Conservation (phyloP, 2,797 vertebrate genomes). For the Sebastes cheni region DNA sequence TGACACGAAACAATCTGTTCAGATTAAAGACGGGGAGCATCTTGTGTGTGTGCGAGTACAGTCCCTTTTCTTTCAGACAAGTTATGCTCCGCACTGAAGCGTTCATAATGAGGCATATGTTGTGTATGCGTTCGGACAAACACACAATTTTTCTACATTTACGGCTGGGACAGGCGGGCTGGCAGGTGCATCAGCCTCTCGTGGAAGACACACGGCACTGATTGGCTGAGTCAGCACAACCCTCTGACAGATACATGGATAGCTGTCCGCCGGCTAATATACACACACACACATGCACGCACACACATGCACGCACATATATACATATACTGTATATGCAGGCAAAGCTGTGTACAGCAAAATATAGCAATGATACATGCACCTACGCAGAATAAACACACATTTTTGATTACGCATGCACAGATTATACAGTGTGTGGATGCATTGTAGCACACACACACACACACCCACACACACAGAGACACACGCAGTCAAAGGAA, state of each 20-base stretch:
- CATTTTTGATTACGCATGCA: not conserved
- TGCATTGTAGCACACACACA: not conserved
- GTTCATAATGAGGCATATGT: slow-evolving; percentile 43
- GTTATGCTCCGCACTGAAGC: not conserved
- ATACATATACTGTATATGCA: not conserved
- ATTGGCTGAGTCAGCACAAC: slow-evolving; percentile 55
- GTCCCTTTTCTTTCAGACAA: not conserved
- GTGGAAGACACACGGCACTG: not conserved
- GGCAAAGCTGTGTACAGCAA: not conserved
- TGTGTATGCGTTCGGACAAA: slow-evolving; percentile 19
- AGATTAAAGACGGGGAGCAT: not conserved
- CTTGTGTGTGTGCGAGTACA: not conserved
- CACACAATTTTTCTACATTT: slow-evolving; percentile 36
- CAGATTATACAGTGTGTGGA: not conserved
- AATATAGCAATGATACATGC: not conserved
- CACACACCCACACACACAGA: not conserved
- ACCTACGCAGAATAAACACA: not conserved
- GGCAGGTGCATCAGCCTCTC: slow-evolving; percentile 39
- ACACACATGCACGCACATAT: not conserved
- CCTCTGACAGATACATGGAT: slow-evolving; percentile 32
- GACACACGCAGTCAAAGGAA: not conserved
- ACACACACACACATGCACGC: not conserved
- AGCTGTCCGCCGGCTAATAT: slow-evolving; percentile 1
- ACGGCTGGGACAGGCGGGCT: not conserved
- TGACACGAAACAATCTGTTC: not conserved